These are phyloP conservation scores for Callorhinus ursinus DNA, from an alignment of 2,113 vertebrate species.

Conservation along the genomic window DNA sequence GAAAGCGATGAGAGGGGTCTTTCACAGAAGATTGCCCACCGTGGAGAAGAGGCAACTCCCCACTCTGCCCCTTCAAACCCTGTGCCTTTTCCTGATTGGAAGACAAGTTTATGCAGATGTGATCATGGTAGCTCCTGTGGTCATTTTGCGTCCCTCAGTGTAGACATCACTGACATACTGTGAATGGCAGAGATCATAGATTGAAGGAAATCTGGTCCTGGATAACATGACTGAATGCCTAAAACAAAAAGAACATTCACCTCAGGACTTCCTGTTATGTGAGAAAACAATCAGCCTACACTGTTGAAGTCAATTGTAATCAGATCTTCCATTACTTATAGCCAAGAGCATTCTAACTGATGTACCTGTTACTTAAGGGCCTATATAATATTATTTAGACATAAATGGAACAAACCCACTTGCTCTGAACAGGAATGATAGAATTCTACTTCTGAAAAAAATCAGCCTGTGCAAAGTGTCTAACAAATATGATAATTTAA, in stretches of 20 bases:
- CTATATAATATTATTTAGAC: background rate
- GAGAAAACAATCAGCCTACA: background rate
- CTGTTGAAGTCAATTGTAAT: background rate
- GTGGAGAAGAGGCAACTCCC: background rate
- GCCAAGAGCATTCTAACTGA: background rate
- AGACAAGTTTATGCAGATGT: background rate
- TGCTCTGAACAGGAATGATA: background rate
- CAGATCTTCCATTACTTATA: background rate
- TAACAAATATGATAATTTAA: background rate
- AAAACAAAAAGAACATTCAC: background rate
- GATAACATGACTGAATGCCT: background rate
- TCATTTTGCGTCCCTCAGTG: no score
- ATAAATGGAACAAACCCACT: conserved; percentile 10
- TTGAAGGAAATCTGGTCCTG: background rate
- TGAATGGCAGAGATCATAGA: background rate
- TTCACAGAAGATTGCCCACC: background rate
- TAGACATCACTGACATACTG: background rate
- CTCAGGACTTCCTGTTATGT: background rate
- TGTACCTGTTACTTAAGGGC: background rate
- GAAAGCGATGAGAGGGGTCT: background rate
- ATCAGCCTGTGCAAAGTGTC: background rate
- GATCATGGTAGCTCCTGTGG: background rate
- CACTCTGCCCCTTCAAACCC: background rate
- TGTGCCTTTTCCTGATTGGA: background rate
- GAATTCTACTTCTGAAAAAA: background rate